These are phyloP conservation scores for Vipera ursinii DNA, from an alignment of 2,797 vertebrate genomes.

Conservation along the genomic window DNA sequence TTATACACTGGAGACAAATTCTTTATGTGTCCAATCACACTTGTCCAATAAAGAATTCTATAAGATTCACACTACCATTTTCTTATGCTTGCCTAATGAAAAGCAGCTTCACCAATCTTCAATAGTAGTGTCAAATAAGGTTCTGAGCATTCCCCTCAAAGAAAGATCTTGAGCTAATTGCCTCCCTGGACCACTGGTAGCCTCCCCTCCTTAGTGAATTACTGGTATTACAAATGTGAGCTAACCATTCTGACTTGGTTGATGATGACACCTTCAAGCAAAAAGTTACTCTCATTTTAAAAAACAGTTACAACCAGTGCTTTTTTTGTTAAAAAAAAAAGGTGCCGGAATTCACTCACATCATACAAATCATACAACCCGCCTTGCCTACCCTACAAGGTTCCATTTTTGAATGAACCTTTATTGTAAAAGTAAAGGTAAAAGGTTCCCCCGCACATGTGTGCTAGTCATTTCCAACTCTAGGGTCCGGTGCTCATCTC, in stretches of 20 bases:
- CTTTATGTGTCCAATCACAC: not conserved
- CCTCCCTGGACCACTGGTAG: not conserved
- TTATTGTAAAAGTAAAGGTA: no score
- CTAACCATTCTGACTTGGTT: not conserved
- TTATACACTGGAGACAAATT: not conserved
- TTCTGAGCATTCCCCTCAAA: not conserved
- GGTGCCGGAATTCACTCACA: no score
- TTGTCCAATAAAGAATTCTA: not conserved
- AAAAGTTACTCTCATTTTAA: not conserved
- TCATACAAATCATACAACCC: no score
- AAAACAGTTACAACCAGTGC: not conserved
- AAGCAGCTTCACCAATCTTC: not conserved
- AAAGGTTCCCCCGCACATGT: no score
- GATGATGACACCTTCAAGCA: not conserved
- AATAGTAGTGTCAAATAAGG: not conserved
- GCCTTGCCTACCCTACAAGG: no score
- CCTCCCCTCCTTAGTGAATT: not conserved
- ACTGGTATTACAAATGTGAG: not conserved
- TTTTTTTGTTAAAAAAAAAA: no score
- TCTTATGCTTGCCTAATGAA: not conserved
- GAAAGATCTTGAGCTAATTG: not conserved
- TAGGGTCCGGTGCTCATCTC: no score
- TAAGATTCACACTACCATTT: not conserved
- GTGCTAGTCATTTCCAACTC: no score
- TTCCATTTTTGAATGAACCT: no score